Base-by-base conservation (phyloP, 1,140 invertebrate species). In the Anthonomus grandis region DNA sequence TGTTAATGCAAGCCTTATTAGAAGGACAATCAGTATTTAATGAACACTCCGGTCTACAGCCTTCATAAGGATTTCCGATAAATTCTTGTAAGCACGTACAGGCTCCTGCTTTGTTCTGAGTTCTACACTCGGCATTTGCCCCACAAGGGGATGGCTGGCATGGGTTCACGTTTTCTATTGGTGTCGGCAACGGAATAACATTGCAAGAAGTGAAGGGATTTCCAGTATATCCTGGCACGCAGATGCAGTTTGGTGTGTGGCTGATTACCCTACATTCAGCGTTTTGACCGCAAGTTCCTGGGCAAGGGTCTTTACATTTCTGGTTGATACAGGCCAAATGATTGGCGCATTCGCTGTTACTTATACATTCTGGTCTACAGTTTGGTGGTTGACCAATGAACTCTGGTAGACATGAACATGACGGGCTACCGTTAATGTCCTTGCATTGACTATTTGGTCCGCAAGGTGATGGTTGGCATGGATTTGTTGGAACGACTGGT, bases 301-400 rank as follows among this genome's bases (percentile, higher is more conserved):
- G 76, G 71, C 90, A 93, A n/a, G 89, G 89, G 75, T 93, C 83
- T 63, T 82, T 78, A 70, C 90, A 93, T 74, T 90, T 90, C 69
- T 88, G 87, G 68, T 87, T 89, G 17, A 87, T 83, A 70, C 91
- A 94, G 42, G 90, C 86, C 71, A 83, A 83, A 61, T 82, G 80
- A 57, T 75, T 78, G 36, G 81, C 70, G 74, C 90, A 93, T 70
- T 91, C 88, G 15, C 82, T 83, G 66, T 91, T 91, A 71, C 88
- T 84, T 17, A 88, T 81, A 70, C 89, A 91, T 76, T 90, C 87
- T 19, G 87, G 87, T 64, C 86, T 79, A 69, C 89, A 90, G 49
- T 87, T 78, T 62, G 91, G 89, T 8, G 91, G 89, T 77, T 91
- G 86, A 42, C 91, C 90, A 62, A 82, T 82, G 73, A 89, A 93